Evolutionary conservation across 1,140 invertebrate genomes (phyloP), one percentile per base, ranked within the genome.

Genomic region (Oncopeltus fasciatus): DNA sequence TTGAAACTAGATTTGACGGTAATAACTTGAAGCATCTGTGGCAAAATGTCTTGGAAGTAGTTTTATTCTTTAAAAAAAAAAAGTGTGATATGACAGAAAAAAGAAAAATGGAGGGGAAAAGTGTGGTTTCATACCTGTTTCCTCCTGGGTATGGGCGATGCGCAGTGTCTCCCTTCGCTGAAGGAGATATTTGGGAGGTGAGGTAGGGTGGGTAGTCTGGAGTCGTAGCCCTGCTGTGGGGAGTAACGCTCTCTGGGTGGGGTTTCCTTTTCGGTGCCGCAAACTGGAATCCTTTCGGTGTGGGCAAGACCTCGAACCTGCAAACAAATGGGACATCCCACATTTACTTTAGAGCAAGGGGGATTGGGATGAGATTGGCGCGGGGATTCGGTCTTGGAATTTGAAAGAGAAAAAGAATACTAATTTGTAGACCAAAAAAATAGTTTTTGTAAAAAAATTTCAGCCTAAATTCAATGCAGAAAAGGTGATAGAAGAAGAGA

Each of bases 301-400:
- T 85, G 83, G 0, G 85, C 84, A 31, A 90, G 72, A 1, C 87
- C 87, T 20, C 87, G 79, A 20, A 91, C 83, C 71, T 74, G 56
- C 0, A 67, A 64, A 28, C n/a, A n/a, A n/a, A n/a, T n/a, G n/a
- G n/a, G n/a, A n/a, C n/a, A n/a, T n/a, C n/a, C n/a, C n/a, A n/a
- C n/a, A n/a, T n/a, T n/a, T n/a, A n/a, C n/a, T n/a, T n/a, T n/a
- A n/a, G n/a, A n/a, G n/a, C n/a, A n/a, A n/a, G n/a, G n/a, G n/a
- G n/a, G n/a, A n/a, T n/a, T n/a, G n/a, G n/a, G n/a, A n/a, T n/a
- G n/a, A n/a, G n/a, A n/a, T n/a, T n/a, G n/a, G n/a, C n/a, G n/a
- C n/a, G n/a, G n/a, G n/a, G n/a, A n/a, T n/a, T n/a, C n/a, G n/a
- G n/a, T n/a, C n/a, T n/a, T n/a, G n/a, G n/a, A n/a, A n/a, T n/a